Base-by-base conservation (phyloP, 2,888 invertebrate species). In the Acleris holmiana region DNA sequence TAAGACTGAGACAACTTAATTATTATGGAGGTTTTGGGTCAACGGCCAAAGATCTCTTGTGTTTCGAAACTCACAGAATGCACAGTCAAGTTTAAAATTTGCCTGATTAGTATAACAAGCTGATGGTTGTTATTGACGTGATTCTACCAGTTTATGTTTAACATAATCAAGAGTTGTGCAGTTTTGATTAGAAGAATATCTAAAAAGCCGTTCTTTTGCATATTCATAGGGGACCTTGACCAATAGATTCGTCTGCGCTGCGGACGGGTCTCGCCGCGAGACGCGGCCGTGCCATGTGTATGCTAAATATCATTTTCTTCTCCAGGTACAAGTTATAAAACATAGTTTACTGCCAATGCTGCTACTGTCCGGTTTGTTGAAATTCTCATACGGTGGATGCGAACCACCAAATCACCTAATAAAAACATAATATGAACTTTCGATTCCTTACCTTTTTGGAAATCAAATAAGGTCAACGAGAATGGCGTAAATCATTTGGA, bases 201-300 rank as follows among this genome's bases (percentile, higher is more conserved):
- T 75, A 72, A 69, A 73, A 70, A 71, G 73, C 69, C 69, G 68
- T 71, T 71, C 68, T 66, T 72, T 72, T 85, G 80, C 83, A 86
- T 88, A 85, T 86, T 84, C 80, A 85, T 83, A 68, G 73, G 69
- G 66, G 78, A 79, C 85, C 86, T 84, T 87, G 84, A 82, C 83
- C 83, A 84, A 79, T 81, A 82, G 77, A 82, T 77, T 75, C 74
- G 76, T 82, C 75, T 73, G 72, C 67, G 69, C 60, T 67, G 69
- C 70, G 69, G 62, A 67, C 69, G 57, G 61, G 71, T 66, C 69
- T 67, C 59, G 68, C 72, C 69, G 69, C 71, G 69, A 74, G 69
- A 75, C 77, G 75, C 76, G 72, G 68, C 71, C 56, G 71, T 69
- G 67, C 66, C 76, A 73, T 78, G 76, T 74, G 72, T 83, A 84